Percentiles rank a stretch among this genome's conserved stretches.
These are phyloP conservation scores for Lymantria monacha DNA, from an alignment of 2,888 invertebrate species.

Conservation along the genomic window DNA sequence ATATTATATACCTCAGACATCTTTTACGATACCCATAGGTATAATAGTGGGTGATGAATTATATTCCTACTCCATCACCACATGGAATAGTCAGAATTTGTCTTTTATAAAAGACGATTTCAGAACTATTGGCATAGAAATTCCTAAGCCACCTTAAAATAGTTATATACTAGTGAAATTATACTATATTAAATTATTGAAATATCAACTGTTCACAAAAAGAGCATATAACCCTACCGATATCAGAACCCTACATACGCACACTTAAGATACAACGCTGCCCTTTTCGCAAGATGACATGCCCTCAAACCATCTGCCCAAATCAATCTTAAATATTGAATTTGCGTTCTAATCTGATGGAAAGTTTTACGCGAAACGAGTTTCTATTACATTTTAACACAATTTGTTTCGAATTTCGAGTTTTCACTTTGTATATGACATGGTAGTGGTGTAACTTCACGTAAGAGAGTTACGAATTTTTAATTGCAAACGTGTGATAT, in stretches of 20 bases:
- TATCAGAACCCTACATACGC: background rate
- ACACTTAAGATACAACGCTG: constrained; percentile 15
- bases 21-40: too few species aligned
- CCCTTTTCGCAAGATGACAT: constrained; percentile 52
- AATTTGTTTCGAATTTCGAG: constrained; percentile 77
- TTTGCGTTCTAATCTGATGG: constrained; percentile 77
- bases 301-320: constrained; percentile 73
- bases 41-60: too few species aligned
- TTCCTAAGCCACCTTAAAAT: too few species aligned
- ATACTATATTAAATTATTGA: too few species aligned
- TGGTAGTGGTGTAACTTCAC: constrained; percentile 59
- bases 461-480: constrained; percentile 58
- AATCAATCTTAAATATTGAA: constrained; percentile 83
- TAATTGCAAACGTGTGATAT: constrained; percentile 58
- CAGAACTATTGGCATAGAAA: too few species aligned
- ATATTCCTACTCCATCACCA: too few species aligned
- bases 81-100: too few species aligned
- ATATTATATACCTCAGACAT: too few species aligned
- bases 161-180: too few species aligned
- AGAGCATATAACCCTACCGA: background rate
- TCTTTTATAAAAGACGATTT: too few species aligned
- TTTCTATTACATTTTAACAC: constrained; percentile 80
- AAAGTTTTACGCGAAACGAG: constrained; percentile 78
- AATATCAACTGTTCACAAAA: too few species aligned
- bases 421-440: constrained; percentile 67